phyloP scores from a whole-genome alignment of 2,113 vertebrate species.

The Tyto alba region DNA sequence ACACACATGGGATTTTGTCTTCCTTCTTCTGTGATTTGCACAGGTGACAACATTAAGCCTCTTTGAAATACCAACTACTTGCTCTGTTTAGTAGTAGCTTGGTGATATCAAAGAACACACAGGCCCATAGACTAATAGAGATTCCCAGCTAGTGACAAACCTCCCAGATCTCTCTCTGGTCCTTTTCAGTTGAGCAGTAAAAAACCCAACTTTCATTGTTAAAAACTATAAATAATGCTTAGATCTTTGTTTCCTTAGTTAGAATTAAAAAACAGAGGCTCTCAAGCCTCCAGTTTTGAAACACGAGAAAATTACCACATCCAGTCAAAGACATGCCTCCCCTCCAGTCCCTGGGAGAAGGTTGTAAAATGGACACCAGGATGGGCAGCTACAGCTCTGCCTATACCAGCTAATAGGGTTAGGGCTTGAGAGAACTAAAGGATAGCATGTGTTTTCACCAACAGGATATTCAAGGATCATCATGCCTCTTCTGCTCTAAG shows the following conservation, averaged over 20 bases:
- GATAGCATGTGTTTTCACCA: not conserved
- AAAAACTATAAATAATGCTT: not conserved
- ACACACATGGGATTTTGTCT: not conserved
- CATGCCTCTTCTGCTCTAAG: not conserved
- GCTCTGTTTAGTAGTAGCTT: not conserved
- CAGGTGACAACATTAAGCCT: not conserved
- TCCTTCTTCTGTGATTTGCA: not conserved
- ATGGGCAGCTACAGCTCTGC: not conserved
- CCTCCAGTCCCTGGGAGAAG: not conserved
- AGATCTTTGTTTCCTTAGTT: not conserved
- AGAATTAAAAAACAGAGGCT: not conserved
- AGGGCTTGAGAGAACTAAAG: not conserved
- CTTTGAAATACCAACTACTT: not conserved
- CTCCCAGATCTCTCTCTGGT: not conserved
- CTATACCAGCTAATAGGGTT: not conserved
- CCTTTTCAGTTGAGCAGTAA: not conserved
- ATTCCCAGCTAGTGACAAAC: not conserved
- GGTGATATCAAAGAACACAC: not conserved
- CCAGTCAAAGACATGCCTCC: not conserved
- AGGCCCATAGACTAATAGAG: not conserved
- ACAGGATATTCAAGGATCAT: not conserved
- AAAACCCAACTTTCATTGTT: not conserved
- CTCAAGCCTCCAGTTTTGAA: not conserved
- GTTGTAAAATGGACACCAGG: not conserved
- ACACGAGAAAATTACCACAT: not conserved